Conservation (phyloP, 2,888 invertebrate species). For the Idaea dimidiata region DNA sequence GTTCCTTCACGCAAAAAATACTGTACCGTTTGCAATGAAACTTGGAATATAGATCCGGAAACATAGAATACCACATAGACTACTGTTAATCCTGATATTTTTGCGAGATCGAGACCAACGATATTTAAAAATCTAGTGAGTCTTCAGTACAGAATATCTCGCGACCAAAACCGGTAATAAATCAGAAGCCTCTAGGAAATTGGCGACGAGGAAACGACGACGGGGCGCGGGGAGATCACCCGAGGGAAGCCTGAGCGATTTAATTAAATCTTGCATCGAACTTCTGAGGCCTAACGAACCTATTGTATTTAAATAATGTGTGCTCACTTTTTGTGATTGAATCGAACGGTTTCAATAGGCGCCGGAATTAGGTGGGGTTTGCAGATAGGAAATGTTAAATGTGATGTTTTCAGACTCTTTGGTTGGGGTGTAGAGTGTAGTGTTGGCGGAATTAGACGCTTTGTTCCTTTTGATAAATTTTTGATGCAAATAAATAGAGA, state of each 20-base stretch:
- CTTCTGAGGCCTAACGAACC: slow-evolving; percentile 81
- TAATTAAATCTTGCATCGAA: slow-evolving; percentile 84
- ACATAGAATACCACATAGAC: too few relatives aligned
- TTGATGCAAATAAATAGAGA: neutral
- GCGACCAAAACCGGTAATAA: slow-evolving; percentile 73
- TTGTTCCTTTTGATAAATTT: neutral
- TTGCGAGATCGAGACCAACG: too few relatives aligned
- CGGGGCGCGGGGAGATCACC: slow-evolving; percentile 31
- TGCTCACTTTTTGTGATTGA: slow-evolving; percentile 69
- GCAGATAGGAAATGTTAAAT: slow-evolving; percentile 27
- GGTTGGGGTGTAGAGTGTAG: slow-evolving; percentile 7
- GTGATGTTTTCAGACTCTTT: slow-evolving; percentile 10
- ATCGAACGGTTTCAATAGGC: slow-evolving; percentile 40
- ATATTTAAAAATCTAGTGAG: too few relatives aligned
- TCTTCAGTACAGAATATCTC: slow-evolving; percentile 26
- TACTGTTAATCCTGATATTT: too few relatives aligned
- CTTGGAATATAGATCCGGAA: too few relatives aligned
- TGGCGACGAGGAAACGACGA: slow-evolving; percentile 57
- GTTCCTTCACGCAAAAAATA: too few relatives aligned
- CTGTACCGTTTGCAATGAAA: too few relatives aligned
- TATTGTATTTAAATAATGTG: slow-evolving; percentile 79
- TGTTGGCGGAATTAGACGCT: neutral
- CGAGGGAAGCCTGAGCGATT: slow-evolving; percentile 71
- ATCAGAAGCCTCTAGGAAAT: slow-evolving; percentile 79
- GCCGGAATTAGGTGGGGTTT: slow-evolving; percentile 38